A percentile compares a stretch with the other conserved stretches of the same genome.
Conservation (phyloP, 2,888 invertebrate species). For the Catocala fraxini region DNA sequence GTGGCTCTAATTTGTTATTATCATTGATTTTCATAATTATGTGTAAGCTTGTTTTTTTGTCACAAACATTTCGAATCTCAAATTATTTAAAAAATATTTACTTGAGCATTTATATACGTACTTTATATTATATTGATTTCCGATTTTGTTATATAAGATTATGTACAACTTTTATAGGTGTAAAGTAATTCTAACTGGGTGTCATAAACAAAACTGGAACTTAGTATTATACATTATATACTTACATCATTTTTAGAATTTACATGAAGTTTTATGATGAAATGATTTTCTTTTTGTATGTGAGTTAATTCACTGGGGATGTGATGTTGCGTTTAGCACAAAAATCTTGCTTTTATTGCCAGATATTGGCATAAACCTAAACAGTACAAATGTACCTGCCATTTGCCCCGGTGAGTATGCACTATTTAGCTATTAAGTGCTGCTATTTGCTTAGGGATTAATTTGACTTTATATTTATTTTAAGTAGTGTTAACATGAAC, state of each 20-base stretch:
- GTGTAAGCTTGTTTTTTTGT: background rate
- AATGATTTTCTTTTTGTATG: background rate
- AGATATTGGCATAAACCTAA: background rate
- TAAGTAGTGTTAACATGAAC: slow-evolving; percentile 11
- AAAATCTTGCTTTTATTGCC: background rate
- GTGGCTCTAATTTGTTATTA: background rate
- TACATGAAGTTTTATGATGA: slow-evolving; percentile 5
- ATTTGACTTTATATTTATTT: slow-evolving; percentile 29
- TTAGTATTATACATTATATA: slow-evolving; percentile 22
- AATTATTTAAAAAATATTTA: background rate
- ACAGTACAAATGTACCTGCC: too few species aligned
- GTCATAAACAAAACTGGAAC: slow-evolving; percentile 29
- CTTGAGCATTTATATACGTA: background rate
- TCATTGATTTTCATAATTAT: background rate
- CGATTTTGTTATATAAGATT: background rate
- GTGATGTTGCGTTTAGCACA: background rate
- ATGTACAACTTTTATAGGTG: slow-evolving; percentile 7
- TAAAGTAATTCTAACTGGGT: slow-evolving; percentile 23
- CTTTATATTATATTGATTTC: slow-evolving; percentile 7
- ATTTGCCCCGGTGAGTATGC: slow-evolving; percentile 3
- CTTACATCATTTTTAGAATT: slow-evolving; percentile 16
- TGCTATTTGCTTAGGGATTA: slow-evolving; percentile 16
- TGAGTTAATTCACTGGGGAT: background rate
- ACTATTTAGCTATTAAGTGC: slow-evolving; percentile 2
- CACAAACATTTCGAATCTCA: slow-evolving; percentile 21